Conservation (phyloP, 2,888 invertebrate species). For the Drosophila helvetica region DNA sequence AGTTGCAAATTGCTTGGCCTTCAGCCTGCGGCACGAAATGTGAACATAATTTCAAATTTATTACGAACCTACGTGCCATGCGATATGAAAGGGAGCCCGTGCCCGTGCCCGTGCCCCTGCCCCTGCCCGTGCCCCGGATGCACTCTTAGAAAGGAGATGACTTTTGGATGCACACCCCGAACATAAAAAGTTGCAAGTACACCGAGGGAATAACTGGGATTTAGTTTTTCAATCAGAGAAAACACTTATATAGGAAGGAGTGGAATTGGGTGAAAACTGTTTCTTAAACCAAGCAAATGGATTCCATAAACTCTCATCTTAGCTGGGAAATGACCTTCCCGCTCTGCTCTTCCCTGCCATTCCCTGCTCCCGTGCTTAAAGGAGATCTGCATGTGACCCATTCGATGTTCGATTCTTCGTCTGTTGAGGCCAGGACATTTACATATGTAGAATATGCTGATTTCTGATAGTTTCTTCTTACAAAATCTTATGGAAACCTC, state of each 20-base stretch:
- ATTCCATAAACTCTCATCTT: too few relatives aligned
- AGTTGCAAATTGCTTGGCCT: constrained; percentile 75
- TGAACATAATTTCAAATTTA: constrained; percentile 75
- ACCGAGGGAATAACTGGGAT: background rate
- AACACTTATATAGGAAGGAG: too few relatives aligned
- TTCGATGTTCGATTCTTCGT: too few relatives aligned
- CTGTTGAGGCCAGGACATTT: too few relatives aligned
- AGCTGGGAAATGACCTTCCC: too few relatives aligned
- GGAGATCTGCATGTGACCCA: too few relatives aligned
- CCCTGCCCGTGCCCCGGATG: background rate
- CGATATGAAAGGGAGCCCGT: constrained; percentile 53
- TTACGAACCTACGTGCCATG: constrained; percentile 70
- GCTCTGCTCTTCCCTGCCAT: too few relatives aligned
- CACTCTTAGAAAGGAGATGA: constrained; percentile 5
- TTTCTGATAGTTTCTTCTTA: background rate
- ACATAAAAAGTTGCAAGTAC: constrained; percentile 7
- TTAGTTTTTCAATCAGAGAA: too few relatives aligned
- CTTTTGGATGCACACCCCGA: background rate
- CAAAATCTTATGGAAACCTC: background rate
- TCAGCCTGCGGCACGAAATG: constrained; percentile 65
- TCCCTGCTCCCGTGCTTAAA: too few relatives aligned
- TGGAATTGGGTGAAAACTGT: too few relatives aligned
- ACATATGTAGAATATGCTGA: too few relatives aligned
- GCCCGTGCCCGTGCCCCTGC: background rate
- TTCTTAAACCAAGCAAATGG: too few relatives aligned